phyloP scores from a whole-genome alignment of 1,140 invertebrate species.

The Drosophila biarmipes region DNA sequence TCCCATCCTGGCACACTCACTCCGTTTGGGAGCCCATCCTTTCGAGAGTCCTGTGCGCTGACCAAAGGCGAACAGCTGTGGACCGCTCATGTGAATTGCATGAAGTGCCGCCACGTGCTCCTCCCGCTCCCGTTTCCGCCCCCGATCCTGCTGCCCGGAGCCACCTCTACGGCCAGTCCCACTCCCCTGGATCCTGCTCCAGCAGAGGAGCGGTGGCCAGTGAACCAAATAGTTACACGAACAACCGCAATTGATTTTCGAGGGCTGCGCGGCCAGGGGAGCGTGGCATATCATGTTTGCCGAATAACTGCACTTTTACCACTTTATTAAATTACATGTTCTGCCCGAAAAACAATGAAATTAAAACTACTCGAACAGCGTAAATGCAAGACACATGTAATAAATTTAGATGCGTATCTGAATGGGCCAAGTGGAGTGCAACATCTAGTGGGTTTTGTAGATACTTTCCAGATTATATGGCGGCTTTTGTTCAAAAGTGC shows the following conservation, averaged over 20 bases:
- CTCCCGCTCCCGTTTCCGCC: slow-evolving; percentile 4
- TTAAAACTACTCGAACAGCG: slow-evolving; percentile 18
- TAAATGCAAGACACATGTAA: slow-evolving; percentile 28
- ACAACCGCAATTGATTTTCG: slow-evolving; percentile 70
- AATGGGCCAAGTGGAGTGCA: neutral
- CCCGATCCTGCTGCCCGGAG: neutral
- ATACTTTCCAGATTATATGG: neutral
- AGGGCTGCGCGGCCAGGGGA: slow-evolving; percentile 8
- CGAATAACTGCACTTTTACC: slow-evolving; percentile 47
- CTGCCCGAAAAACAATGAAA: slow-evolving; percentile 34
- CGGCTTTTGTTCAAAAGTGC: neutral
- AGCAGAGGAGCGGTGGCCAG: slow-evolving; percentile 35
- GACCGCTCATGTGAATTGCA: slow-evolving; percentile 78
- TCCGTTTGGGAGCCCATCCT: neutral
- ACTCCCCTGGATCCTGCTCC: neutral
- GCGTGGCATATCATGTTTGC: slow-evolving; percentile 41
- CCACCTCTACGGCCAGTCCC: neutral
- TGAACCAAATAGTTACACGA: slow-evolving; percentile 60
- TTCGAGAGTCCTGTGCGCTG: slow-evolving; percentile 15
- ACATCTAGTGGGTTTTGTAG: neutral
- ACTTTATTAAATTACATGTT: slow-evolving; percentile 48
- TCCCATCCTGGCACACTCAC: too few species aligned
- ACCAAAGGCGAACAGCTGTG: slow-evolving; percentile 62
- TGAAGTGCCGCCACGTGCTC: slow-evolving; percentile 61
- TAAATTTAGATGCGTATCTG: slow-evolving; percentile 12